These are phyloP conservation scores for Drosophila leonis DNA, from an alignment of 2,888 invertebrate genomes.

Conservation along the genomic window DNA sequence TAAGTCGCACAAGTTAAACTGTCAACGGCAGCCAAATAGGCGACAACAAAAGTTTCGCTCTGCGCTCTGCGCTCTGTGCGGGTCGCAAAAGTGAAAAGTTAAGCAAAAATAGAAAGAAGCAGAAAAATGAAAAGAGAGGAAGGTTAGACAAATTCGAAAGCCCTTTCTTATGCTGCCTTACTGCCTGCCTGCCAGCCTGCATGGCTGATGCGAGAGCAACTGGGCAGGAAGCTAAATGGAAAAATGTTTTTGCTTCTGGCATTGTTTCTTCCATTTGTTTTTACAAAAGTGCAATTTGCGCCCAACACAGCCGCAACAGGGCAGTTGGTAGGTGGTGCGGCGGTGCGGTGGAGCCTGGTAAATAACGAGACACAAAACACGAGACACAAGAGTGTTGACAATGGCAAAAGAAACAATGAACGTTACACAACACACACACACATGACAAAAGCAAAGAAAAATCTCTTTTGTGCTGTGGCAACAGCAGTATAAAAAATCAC, in stretches of 20 bases:
- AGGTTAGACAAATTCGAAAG: conserved; percentile 63
- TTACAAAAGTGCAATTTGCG: conserved; percentile 81
- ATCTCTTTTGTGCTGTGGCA: conserved; percentile 69
- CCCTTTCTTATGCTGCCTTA: conserved; percentile 11
- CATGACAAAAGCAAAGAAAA: conserved; percentile 69
- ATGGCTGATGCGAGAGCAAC: neutral
- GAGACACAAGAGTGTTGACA: conserved; percentile 74
- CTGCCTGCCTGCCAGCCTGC: too few species aligned
- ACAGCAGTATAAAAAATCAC: conserved; percentile 68
- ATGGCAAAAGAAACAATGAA: conserved; percentile 59
- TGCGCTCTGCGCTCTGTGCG: conserved; percentile 9
- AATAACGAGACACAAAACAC: conserved; percentile 51
- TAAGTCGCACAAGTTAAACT: conserved; percentile 71
- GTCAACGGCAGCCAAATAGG: conserved; percentile 65
- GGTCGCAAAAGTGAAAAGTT: conserved; percentile 73
- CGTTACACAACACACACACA: conserved; percentile 57
- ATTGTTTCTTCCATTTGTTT: conserved; percentile 78
- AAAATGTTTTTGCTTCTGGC: conserved; percentile 70
- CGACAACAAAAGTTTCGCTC: conserved; percentile 34
- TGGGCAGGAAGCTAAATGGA: conserved; percentile 34
- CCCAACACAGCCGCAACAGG: conserved; percentile 70
- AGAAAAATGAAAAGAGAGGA: conserved; percentile 16
- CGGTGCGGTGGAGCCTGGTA: conserved; percentile 11
- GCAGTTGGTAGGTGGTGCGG: neutral
- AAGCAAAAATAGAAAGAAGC: conserved; percentile 50